phyloP scores from a whole-genome alignment of 2,888 invertebrate species.

The Pandemis heparana region DNA sequence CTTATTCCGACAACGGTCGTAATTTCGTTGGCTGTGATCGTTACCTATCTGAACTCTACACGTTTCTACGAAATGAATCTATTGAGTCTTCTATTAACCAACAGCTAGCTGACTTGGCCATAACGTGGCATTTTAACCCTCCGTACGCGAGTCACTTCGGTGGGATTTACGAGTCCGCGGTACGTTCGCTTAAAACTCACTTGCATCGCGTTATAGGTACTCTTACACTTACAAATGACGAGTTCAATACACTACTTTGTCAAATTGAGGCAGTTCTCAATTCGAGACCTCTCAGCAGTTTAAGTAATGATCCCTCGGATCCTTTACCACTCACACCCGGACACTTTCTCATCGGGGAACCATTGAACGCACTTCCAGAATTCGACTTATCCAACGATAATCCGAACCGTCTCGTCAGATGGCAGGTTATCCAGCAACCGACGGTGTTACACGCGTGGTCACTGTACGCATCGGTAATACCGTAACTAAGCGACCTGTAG shows the following conservation, averaged over 20 bases:
- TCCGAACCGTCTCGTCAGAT: too few relatives aligned
- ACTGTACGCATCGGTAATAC: too few relatives aligned
- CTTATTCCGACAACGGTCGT: background rate
- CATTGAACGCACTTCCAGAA: too few relatives aligned
- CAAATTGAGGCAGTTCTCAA: background rate
- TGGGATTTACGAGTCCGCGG: too few relatives aligned
- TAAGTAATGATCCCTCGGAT: background rate
- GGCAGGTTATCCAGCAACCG: too few relatives aligned
- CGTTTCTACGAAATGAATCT: background rate
- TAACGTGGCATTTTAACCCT: background rate
- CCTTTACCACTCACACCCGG: slow-evolving; percentile 10
- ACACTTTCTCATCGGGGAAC: slow-evolving; percentile 22
- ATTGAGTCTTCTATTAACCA: background rate
- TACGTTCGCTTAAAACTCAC: background rate
- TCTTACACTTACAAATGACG: background rate
- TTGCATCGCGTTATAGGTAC: background rate
- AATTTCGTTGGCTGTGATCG: background rate
- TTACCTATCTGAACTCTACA: background rate
- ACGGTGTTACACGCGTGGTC: too few relatives aligned
- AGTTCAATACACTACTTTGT: background rate
- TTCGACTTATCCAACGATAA: too few relatives aligned
- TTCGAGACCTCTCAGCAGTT: background rate
- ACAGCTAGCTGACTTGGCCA: background rate
- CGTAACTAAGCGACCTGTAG: too few relatives aligned
- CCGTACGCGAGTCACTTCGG: too few relatives aligned